phyloP scores from a whole-genome alignment of 2,888 invertebrate species.

The Drosophila mimetica region DNA sequence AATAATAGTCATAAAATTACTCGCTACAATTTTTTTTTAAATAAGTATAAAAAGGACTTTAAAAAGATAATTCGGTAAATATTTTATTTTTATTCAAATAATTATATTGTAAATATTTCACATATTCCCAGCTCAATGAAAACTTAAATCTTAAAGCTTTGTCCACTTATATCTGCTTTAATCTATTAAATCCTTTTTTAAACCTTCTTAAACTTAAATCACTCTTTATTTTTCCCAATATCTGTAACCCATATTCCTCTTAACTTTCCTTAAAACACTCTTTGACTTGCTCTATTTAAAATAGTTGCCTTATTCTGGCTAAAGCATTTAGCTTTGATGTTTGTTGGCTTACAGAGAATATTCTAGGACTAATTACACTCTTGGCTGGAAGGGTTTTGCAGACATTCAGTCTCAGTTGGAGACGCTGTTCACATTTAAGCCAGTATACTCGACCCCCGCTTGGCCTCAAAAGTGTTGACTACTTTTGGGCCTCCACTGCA shows the following conservation, averaged over 20 bases:
- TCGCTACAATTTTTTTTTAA: neutral
- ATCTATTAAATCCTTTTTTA: no score
- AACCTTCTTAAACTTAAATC: neutral
- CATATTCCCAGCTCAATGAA: no score
- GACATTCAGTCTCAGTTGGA: conserved; percentile 14
- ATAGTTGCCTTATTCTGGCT: conserved; percentile 10
- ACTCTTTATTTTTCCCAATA: neutral
- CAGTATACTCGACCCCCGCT: conserved; percentile 15
- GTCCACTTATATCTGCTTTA: no score
- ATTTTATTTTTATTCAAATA: no score
- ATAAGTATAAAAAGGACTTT: neutral
- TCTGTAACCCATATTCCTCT: neutral
- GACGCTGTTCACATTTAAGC: conserved; percentile 1
- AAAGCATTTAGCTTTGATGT: conserved; percentile 27
- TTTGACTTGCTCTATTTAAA: neutral
- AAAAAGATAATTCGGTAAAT: no score
- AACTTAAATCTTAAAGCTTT: no score
- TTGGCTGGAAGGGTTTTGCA: conserved; percentile 16
- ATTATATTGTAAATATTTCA: no score
- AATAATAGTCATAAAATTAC: neutral
- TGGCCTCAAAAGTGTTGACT: conserved; percentile 51
- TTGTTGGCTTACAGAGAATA: conserved; percentile 21
- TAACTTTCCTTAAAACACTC: neutral
- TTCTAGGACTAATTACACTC: conserved; percentile 41
- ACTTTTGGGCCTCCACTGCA: conserved; percentile 25